These are phyloP conservation scores for Forbesichthys agassizii DNA, from an alignment of 2,113 vertebrate genomes.

Conservation along the genomic window DNA sequence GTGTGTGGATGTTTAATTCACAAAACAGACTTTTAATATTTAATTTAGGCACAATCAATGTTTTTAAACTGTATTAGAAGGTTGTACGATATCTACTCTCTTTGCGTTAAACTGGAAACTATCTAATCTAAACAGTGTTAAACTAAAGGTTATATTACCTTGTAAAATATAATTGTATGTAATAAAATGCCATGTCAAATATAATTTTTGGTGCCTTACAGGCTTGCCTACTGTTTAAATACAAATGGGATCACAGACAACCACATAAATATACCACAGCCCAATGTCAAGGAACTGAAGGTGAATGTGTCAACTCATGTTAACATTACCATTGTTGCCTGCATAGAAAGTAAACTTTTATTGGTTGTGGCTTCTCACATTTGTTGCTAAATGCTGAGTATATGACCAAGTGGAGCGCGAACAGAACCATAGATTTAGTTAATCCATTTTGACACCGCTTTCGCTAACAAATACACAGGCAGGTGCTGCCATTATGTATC, in stretches of 20 bases:
- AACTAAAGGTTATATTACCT: no score
- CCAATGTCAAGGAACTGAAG: background rate
- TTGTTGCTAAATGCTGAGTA: slow-evolving; percentile 10
- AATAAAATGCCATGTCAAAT: no score
- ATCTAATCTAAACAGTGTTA: no score
- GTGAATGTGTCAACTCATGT: background rate
- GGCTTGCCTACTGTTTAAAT: background rate
- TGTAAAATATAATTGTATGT: no score
- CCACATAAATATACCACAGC: background rate
- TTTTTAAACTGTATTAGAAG: no score
- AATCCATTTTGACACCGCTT: slow-evolving; percentile 10
- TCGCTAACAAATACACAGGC: slow-evolving; percentile 2
- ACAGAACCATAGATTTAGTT: slow-evolving; percentile 3
- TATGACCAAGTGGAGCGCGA: slow-evolving; percentile 1
- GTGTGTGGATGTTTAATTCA: background rate
- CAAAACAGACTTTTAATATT: no score
- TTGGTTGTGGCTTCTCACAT: background rate
- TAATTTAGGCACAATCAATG: no score
- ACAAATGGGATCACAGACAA: background rate
- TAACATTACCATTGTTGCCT: background rate
- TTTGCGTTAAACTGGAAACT: no score
- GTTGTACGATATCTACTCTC: no score
- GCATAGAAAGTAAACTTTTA: background rate
- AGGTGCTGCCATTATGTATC: slow-evolving; percentile 16
- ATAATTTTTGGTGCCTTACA: background rate